Evolutionary conservation across 2,888 invertebrate species (phyloP).

Genomic region (Spilosoma lubricipeda): DNA sequence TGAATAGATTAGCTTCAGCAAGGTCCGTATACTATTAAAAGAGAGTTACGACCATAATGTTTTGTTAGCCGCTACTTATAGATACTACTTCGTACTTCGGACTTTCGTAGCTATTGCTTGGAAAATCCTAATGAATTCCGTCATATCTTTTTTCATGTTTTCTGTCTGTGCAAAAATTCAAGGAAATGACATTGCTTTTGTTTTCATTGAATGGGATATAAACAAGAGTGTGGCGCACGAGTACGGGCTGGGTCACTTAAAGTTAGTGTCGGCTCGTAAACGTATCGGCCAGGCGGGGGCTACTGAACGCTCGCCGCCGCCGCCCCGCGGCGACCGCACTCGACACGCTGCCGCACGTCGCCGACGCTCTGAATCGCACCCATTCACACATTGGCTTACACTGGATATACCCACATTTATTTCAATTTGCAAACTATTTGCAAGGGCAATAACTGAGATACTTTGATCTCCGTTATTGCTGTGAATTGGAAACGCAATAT

Average conservation of each 20-base stretch:
- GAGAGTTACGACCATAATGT: background rate
- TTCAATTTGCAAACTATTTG: conserved; percentile 11
- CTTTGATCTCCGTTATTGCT: background rate
- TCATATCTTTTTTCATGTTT: conserved; percentile 34
- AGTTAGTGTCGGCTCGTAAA: conserved; percentile 84
- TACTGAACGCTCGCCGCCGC: conserved; percentile 65
- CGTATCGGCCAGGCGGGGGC: conserved; percentile 78
- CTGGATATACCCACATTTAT: conserved; percentile 59
- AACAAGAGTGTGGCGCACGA: conserved; percentile 77
- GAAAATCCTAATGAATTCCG: conserved; percentile 26
- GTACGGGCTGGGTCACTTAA: conserved; percentile 81
- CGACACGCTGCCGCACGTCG: conserved; percentile 84
- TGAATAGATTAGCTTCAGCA: background rate
- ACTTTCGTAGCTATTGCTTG: conserved; percentile 20
- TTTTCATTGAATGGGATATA: conserved; percentile 80
- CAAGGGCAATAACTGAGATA: background rate
- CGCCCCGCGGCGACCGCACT: conserved; percentile 86
- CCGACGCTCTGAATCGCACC: conserved; percentile 83
- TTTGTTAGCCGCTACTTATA: background rate
- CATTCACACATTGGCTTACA: conserved; percentile 74
- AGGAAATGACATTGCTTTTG: conserved; percentile 68
- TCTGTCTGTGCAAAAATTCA: conserved; percentile 59
- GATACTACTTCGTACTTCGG: too few relatives aligned
- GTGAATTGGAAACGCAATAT: background rate
- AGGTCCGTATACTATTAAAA: too few relatives aligned